These are phyloP conservation scores for Ctenicera cuprea DNA, from an alignment of 2,888 invertebrate species.

Conservation along the genomic window DNA sequence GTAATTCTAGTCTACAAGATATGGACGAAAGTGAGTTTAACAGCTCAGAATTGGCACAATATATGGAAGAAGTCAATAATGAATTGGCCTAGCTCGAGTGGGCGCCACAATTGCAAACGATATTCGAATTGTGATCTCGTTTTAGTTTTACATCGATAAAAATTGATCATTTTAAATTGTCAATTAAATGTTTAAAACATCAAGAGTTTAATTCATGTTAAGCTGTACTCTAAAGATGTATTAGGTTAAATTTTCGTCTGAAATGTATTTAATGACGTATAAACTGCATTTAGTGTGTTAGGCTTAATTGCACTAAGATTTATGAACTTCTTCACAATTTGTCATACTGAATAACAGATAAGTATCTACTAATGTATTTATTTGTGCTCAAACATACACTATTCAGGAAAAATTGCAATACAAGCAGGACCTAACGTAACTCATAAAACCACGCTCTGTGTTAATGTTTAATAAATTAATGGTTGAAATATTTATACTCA, in stretches of 20 bases:
- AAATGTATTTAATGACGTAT: neutral
- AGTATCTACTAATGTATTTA: no score
- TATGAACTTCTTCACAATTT: no score
- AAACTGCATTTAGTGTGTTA: no score
- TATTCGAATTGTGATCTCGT: constrained; percentile 52
- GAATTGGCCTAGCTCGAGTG: constrained; percentile 59
- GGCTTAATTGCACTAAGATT: no score
- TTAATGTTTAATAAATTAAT: no score
- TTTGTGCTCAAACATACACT: no score
- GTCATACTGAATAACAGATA: no score
- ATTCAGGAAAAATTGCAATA: no score
- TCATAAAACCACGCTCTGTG: no score
- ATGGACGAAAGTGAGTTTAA: constrained; percentile 81
- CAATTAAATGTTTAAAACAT: constrained; percentile 5
- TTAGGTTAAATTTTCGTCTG: neutral
- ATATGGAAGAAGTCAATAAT: constrained; percentile 81
- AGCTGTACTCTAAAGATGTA: neutral
- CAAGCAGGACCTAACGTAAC: no score
- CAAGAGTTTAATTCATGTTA: neutral
- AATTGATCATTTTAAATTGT: neutral
- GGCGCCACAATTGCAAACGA: constrained; percentile 37
- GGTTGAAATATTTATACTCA: no score
- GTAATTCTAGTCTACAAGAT: constrained; percentile 85
- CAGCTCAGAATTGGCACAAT: constrained; percentile 80
- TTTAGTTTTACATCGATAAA: neutral